Percentiles rank a stretch among this genome's conserved stretches.
Conservation (phyloP, 2,113 vertebrate species). For the Megaptera novaeangliae region DNA sequence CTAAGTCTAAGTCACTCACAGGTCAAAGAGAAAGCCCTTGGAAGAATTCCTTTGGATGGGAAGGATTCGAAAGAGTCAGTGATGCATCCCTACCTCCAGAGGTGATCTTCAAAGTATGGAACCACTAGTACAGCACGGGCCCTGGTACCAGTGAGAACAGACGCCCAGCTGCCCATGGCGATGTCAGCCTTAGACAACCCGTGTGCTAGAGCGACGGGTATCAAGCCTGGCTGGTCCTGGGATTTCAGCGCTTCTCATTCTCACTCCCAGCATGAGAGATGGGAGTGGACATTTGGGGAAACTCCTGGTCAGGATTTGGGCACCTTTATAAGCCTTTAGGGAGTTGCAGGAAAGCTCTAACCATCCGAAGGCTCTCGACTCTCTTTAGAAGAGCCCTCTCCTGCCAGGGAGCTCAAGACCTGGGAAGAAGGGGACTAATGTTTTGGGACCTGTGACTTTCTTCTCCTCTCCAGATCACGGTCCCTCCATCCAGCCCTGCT, state of each 20-base stretch:
- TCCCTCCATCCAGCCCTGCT: neutral
- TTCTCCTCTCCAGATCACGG: neutral
- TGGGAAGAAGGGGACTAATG: neutral
- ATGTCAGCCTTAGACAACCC: too few species aligned
- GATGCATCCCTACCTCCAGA: neutral
- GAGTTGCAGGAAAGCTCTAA: neutral
- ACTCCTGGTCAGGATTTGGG: neutral
- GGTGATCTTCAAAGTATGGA: neutral
- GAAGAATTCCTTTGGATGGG: neutral
- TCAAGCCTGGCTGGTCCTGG: too few species aligned
- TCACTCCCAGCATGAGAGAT: neutral
- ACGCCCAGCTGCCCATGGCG: rapidly evolving
- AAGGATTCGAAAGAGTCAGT: neutral
- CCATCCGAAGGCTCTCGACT: neutral
- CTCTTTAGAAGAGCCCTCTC: neutral
- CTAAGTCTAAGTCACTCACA: neutral
- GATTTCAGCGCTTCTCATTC: neutral
- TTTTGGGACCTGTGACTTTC: neutral
- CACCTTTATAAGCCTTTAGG: neutral
- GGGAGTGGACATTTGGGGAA: neutral
- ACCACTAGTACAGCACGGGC: neutral
- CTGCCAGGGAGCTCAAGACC: neutral
- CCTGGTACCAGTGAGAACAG: neutral
- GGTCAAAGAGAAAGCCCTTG: neutral
- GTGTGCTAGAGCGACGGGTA: rapidly evolving